These are phyloP conservation scores for Muntiacus muntjak DNA, from an alignment of 2,113 vertebrate species.

Conservation along the genomic window DNA sequence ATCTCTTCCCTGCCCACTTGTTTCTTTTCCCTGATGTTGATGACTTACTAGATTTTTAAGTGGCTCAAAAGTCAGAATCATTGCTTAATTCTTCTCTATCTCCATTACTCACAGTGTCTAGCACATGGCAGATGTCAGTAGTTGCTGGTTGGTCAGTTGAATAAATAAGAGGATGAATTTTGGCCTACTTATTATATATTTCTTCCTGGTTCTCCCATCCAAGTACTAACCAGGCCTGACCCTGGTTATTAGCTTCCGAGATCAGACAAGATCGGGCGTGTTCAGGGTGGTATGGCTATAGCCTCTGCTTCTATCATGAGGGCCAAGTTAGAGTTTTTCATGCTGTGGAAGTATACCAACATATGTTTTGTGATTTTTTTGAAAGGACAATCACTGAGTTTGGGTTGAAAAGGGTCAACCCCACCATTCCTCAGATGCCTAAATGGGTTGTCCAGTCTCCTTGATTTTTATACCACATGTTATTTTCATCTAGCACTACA, in stretches of 20 bases:
- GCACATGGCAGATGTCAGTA: not conserved
- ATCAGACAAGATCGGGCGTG: accelerated
- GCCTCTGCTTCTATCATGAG: not conserved
- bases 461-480: not conserved
- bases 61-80: not conserved
- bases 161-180: not conserved
- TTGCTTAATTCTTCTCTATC: not conserved
- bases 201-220: not conserved
- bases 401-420: not conserved
- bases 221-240: not conserved
- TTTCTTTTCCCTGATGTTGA: not conserved
- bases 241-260: not conserved
- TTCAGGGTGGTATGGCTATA: not conserved
- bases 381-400: not conserved
- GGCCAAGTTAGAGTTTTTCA: not conserved
- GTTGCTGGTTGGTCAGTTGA: not conserved
- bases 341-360: not conserved
- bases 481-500: not conserved
- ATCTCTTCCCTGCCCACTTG: not conserved
- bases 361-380: not conserved
- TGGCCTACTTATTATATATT: not conserved
- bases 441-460: not conserved
- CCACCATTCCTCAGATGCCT: not conserved
- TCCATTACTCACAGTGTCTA: not conserved
- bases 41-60: not conserved